Base-by-base conservation (phyloP, 2,888 invertebrate species). In the Drosophila austrosaltans region DNA sequence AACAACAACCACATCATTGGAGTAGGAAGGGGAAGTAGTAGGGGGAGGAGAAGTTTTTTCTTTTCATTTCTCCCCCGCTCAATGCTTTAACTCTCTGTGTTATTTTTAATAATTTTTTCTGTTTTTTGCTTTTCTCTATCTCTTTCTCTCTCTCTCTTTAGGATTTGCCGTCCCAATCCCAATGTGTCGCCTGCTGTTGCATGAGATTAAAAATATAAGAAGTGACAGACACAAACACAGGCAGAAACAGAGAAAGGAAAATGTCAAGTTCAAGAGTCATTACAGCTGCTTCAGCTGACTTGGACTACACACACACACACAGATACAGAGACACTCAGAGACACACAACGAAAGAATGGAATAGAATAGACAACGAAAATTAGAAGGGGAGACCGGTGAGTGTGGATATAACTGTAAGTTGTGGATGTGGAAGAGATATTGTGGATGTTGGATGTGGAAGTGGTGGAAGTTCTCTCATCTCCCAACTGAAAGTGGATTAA, bases 241-340 rank as follows among this genome's bases (percentile, higher is more conserved):
- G 69, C 36, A 57, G 36, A 36, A 36, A 10, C 36, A 36, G 36
- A 28, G 60, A 66, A 74, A 70, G 81, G 82, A 77, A 88, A 81
- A 87, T 87, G 87, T 87, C 87, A 87, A 87, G 87, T 87, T 87
- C 88, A 87, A 84, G 87, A 87, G 88, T 82, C 78, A 77, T 82
- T 76, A 81, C 87, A 87, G 87, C 88, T 87, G 87, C 72, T 61
- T 56, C 58, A 53, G 61, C 53, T 54, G 48, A 48, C 48, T 48
- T 48, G 48, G 48, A 48, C 48, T 48, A 48, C 22, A 48, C 25
- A 22, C 22, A 48, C 16, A 16, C 22, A 48, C 48, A 48, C 48
- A 10, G 8, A 48, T 1, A 48, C 48, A 8, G 8, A 22, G 22
- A 22, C 48, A 48, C 48, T 2, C 22, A 22, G 22, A 7, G 2